Base-by-base conservation (phyloP, 2,797 vertebrate species). In the Thamnophis elegans region DNA sequence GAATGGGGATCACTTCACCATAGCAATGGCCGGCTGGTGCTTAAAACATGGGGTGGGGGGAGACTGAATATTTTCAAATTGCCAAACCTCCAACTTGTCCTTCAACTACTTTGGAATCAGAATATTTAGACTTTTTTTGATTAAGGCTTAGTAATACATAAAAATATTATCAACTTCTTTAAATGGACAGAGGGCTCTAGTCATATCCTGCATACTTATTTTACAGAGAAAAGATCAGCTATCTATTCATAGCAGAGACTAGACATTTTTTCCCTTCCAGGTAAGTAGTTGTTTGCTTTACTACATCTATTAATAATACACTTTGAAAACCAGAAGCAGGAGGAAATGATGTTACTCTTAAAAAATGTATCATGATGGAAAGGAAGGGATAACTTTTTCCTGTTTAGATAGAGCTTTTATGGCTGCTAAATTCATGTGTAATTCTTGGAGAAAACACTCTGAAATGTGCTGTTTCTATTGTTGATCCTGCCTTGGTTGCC, bases 351-450 rank as follows among this genome's bases (percentile, higher is more conserved):
- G 12, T 90, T 92, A 89, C 94, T 93, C 92, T 94, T 94, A 94
- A 94, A 94, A 94, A 94, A 95, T 90, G 91, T 94, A 13, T 92
- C 82, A 86, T 85, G 93, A 93, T 95, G 92, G 95, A 93, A 93
- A 94, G 96, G 96, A 96, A 97, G 96, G 88, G 90, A 93, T 93
- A 95, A 85, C 91, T 85, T 96, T 95, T 97, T 97, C 97, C 97
- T 96, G 96, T 96, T 97, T 96, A 96, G 95, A 97, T 94, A 94
- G 90, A 82, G 22, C 73, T 82, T 82, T 82, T 42, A 18, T 47
- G 36, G 36, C 73, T 82, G 73, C 73, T 25, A 82, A 25, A 82
- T 82, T 47, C 7, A 22, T 82, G 20, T 82, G 36, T 78, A 78
- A 22, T 78, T 78, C 20, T 82, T 11, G 20, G 73, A 82, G 36